A percentile compares a stretch with the other conserved stretches of the same genome.
Evolutionary conservation across 2,888 invertebrate genomes (phyloP).

Genomic region (Oxystoma pomonae): DNA sequence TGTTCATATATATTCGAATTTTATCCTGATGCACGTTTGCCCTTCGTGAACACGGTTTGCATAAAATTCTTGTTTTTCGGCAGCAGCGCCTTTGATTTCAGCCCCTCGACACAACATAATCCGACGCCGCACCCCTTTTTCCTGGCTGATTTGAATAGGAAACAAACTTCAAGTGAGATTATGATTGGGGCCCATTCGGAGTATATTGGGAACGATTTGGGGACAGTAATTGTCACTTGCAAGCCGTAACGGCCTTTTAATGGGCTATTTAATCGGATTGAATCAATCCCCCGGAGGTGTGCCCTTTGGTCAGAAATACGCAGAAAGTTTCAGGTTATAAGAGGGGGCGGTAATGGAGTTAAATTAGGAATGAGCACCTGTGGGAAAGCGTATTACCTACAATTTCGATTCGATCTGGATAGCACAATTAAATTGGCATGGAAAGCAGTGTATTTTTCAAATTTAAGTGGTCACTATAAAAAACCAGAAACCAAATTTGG

Average conservation of each 20-base stretch:
- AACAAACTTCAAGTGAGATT: background rate
- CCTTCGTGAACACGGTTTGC: too few species aligned
- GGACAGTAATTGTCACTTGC: background rate
- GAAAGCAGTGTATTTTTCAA: too few species aligned
- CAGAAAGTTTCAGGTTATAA: too few species aligned
- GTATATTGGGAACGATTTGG: background rate
- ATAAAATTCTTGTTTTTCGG: background rate
- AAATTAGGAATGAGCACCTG: too few species aligned
- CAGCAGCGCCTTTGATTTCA: background rate
- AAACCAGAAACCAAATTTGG: too few species aligned
- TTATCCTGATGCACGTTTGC: too few species aligned
- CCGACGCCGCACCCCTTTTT: background rate
- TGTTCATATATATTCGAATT: too few species aligned
- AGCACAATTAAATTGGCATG: too few species aligned
- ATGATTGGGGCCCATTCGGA: background rate
- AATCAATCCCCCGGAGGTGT: constrained; percentile 5
- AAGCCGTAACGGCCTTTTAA: constrained; percentile 2
- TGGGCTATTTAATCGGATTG: constrained; percentile 4
- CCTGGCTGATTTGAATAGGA: background rate
- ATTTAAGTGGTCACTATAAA: too few species aligned
- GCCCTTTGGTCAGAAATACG: constrained; percentile 3
- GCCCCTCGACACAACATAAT: background rate
- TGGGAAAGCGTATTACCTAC: too few species aligned
- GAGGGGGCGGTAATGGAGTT: too few species aligned
- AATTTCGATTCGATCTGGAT: too few species aligned